phyloP scores from a whole-genome alignment of 2,888 invertebrate genomes.

The Noctuana brunneofusca region DNA sequence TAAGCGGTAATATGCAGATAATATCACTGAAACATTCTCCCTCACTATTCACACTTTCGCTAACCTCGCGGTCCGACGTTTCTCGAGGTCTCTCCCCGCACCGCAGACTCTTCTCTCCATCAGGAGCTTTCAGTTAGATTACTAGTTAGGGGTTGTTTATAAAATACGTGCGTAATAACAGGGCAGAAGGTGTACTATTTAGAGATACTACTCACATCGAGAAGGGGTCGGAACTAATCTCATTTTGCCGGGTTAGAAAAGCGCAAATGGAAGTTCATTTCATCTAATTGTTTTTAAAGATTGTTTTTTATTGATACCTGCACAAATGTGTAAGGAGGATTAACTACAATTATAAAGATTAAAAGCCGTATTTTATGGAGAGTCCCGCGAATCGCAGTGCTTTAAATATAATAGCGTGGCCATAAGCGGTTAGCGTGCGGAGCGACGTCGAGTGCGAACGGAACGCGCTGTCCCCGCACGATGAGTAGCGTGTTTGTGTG shows the following conservation, averaged over 20 bases:
- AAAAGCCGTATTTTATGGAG: constrained; percentile 14
- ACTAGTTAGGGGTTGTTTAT: constrained; percentile 35
- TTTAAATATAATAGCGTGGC: constrained; percentile 8
- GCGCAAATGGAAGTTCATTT: constrained; percentile 1
- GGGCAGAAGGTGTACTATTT: constrained; percentile 13
- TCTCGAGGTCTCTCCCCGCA: constrained; percentile 69
- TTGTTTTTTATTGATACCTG: not conserved
- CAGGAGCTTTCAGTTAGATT: constrained; percentile 48
- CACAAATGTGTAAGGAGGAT: not conserved
- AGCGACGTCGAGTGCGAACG: constrained; percentile 55
- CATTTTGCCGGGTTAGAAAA: constrained; percentile 10
- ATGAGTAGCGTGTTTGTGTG: constrained; percentile 82
- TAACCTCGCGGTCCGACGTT: constrained; percentile 65
- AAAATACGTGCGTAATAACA: constrained; percentile 32
- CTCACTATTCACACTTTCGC: constrained; percentile 72
- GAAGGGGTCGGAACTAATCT: constrained; percentile 18
- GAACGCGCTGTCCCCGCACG: constrained; percentile 64
- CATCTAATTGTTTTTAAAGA: constrained; percentile 1
- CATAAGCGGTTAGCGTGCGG: constrained; percentile 49
- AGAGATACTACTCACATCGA: constrained; percentile 2
- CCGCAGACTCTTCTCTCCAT: constrained; percentile 49
- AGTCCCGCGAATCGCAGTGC: not conserved
- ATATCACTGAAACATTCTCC: constrained; percentile 66
- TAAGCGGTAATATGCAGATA: constrained; percentile 67
- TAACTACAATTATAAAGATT: not conserved